Evolutionary conservation across 2,888 invertebrate genomes (phyloP), one percentile per base, ranked within the genome.

Genomic region (Dinocampus coccinellae): DNA sequence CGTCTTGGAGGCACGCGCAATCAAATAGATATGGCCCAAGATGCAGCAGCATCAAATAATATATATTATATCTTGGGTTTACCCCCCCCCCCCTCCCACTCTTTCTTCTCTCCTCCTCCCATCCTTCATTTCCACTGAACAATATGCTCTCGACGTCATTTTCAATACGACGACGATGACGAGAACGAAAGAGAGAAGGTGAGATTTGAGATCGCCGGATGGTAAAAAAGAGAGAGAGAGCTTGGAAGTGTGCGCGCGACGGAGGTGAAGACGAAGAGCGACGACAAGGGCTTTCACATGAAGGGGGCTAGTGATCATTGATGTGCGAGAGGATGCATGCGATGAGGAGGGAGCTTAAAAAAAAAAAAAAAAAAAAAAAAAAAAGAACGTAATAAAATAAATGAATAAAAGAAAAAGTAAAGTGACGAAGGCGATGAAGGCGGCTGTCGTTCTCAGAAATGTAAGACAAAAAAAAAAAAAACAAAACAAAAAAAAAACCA

Each of bases 111-210:
- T n/a, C n/a, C n/a, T n/a, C n/a, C 26, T 42, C 20, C 55, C 39
- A 2, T 0, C 22, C 70, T 74, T 72, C 75, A 77, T 80, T 78
- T 76, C 77, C 47, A 1, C 80, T 75, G 82, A 78, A 84, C 84
- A 84, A 84, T 83, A 76, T 77, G 74, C 77, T 75, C 83, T 84
- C 80, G 80, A 84, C 81, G 84, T 84, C 84, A 82, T 79, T 83
- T 81, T 84, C 82, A 47, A 47, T 47, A 47, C 47, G 16, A 47
- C 47, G 80, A 84, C 80, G 78, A 79, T 75, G 47, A 78, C 74
- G 75, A 36, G 68, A 72, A 72, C 66, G 73, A 69, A 70, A 71
- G 74, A 69, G 68, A 75, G 78, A 73, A 74, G 73, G 76, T 75
- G 79, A 73, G 77, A 78, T 78, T 79, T 76, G 73, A 79, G 76